Base-by-base conservation (phyloP, 2,888 invertebrate species). In the Caenorhabditis drosophilae region DNA sequence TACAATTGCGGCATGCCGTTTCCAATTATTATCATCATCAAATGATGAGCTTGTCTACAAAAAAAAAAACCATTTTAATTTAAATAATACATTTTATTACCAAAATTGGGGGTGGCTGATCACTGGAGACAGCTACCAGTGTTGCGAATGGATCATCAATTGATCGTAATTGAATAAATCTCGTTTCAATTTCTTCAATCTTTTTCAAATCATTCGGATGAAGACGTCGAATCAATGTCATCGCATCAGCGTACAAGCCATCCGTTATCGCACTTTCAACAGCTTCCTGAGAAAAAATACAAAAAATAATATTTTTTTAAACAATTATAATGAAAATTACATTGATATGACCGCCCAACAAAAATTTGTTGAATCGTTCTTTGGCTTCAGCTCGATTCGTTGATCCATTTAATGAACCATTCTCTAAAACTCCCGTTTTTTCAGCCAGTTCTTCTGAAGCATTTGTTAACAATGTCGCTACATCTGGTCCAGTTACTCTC, bases 1-100 rank as follows among this genome's bases (percentile, higher is more conserved):
- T 77, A 97, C 89, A 89, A 97, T 92, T 59, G 96, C 95, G 55
- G 93, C 88, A 87, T 97, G 97, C 23, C 94, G 92, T 64, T 93
- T 88, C 97, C 97, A 97, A 86, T 95, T 94, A 56, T 87, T 87
- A 84, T 87, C 87, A 40, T 85, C 84, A 60, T 87, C 86, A 9
- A 74, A 49, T 7, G 67, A 50, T 1, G 62, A 53, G 31, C 52
- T 68, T 18, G 59, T 59, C 36, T 54, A 35, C 22, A 53, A 53
- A 42, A 45, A 45, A 11, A 15, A 22, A 4, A 20, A 22, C 2
- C n/a, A 51, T 25, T 22, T 27, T 9, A 12, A n/a, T 35, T 16
- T 31, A 16, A 15, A 22, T 23, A 40, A 66, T 49, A n/a, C n/a
- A n/a, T n/a, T n/a, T n/a, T n/a, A n/a, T 20, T 31, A 76, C 76